These are phyloP conservation scores for Sipha flava DNA, from an alignment of 1,140 invertebrate genomes.

Conservation along the genomic window DNA sequence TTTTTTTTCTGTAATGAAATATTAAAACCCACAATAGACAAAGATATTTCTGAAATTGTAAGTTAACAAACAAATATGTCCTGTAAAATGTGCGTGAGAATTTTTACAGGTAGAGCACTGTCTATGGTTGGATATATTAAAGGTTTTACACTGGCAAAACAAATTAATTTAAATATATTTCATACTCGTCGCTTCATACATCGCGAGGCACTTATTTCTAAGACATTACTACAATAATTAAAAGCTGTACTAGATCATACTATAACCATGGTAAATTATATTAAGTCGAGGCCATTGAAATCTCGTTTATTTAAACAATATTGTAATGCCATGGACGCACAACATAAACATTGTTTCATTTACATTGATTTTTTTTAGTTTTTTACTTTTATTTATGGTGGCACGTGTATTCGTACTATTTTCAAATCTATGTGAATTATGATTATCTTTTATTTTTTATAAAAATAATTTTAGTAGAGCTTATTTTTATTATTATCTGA, in stretches of 20 bases:
- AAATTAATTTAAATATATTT: background rate
- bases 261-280: conserved; percentile 3
- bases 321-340: background rate
- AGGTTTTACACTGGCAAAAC: background rate
- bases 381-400: no score
- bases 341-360: background rate
- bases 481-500: no score
- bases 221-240: conserved; percentile 38
- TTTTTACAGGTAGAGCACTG: background rate
- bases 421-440: no score
- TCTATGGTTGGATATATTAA: background rate
- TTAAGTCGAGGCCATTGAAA: background rate
- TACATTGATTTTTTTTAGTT: no score
- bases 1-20: background rate
- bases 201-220: conserved; percentile 39
- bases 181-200: background rate
- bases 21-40: background rate
- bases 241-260: conserved; percentile 33
- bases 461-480: no score
- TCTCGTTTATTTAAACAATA: background rate
- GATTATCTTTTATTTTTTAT: no score
- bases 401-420: no score
- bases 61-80: background rate
- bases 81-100: background rate
- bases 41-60: background rate